Conservation (phyloP, 2,113 vertebrate species). For the Merops nubicus region DNA sequence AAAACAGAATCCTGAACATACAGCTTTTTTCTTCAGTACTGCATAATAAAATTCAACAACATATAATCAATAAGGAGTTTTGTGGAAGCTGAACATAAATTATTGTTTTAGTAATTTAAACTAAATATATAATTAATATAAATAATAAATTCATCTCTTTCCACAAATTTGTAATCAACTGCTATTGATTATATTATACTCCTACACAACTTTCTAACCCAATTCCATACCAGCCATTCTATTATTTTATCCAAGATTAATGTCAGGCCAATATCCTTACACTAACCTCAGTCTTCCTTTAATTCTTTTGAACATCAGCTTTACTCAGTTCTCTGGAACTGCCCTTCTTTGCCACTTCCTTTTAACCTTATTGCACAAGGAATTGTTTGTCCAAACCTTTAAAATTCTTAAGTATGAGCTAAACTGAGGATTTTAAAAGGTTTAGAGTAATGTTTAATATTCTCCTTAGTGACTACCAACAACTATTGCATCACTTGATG, state of each 20-base stretch:
- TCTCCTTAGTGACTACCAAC: not conserved
- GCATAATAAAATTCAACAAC: not conserved
- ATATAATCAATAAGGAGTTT: not conserved
- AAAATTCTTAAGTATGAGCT: not conserved
- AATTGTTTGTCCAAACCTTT: not conserved
- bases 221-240: not conserved
- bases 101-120: not conserved
- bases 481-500: not conserved
- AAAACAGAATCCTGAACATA: not conserved
- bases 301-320: not conserved
- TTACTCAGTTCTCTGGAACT: not conserved
- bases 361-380: not conserved
- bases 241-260: not conserved
- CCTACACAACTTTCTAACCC: not conserved
- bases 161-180: not conserved
- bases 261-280: not conserved
- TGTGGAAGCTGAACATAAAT: not conserved
- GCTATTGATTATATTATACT: not conserved
- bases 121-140: not conserved
- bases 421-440: not conserved
- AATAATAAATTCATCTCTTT: not conserved
- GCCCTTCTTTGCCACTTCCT: not conserved
- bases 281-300: not conserved
- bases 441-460: not conserved
- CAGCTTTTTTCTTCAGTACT: fast-evolving